Evolutionary conservation across 2,113 vertebrate genomes (phyloP), one percentile per base, ranked within the genome.

Genomic region (Pogonocichla stellata): DNA sequence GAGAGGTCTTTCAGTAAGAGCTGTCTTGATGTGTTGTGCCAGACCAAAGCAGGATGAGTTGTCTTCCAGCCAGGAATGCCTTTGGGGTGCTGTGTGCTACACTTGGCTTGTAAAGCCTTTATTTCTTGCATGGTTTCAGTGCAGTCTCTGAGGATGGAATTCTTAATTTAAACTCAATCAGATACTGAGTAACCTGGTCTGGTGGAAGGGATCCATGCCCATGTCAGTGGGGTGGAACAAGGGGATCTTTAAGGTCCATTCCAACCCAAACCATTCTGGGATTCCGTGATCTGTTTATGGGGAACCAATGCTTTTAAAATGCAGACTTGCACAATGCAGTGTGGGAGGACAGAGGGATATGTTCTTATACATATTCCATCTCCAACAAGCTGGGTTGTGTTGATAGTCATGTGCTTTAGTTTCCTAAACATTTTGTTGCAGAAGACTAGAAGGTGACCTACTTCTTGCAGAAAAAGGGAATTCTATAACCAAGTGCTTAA

Each of bases 31-130:
- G 0, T 7, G 33, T 69, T 84, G 2, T 54, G 51, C 60, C 51
- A 28, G 26, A 15, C 25, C 8, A 33, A 51, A 78, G 78, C 56
- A 33, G 25, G 38, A 17, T 2, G 10, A 50, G 22, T 33, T 78
- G 6, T 43, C 15, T 82, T 81, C 31, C 38, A 58, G 0, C 11
- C 26, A 25, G 51, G 58, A 93, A 23, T 18, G 18, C 28, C 36
- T 86, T 31, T 57, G 45, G 67, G 66, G 33, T 28, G 67, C 42
- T 25, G 28, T 47, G 28, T 10, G 3, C 56, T 50, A 3, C 34
- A 1, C 42, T 71, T 33, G 24, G 22, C 45, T 80, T 43, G 14
- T 60, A 29, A 19, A 47, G 19, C 1, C 0, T 25, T 0, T 42
- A 5, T 48, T 57, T 86, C 69, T 45, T 20, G 10, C 18, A 28